Percentiles rank a stretch among this genome's conserved stretches.
Conservation (phyloP, 2,113 vertebrate species). For the Myanophis thanlyinensis region DNA sequence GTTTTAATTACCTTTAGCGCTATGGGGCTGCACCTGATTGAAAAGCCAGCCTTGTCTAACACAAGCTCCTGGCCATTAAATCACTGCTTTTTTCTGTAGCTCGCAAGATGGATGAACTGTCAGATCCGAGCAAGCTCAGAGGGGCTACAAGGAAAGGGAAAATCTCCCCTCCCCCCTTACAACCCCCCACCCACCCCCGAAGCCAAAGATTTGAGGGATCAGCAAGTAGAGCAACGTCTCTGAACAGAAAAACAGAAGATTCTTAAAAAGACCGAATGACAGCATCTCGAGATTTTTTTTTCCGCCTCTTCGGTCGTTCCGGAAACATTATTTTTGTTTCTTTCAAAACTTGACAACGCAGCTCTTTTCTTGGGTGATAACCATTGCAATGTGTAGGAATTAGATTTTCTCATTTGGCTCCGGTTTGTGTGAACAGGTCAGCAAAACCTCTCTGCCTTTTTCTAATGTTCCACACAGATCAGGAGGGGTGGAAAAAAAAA, state of each 20-base stretch:
- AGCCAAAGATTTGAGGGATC: neutral
- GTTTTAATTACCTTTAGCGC: slow-evolving; percentile 65
- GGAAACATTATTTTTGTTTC: neutral
- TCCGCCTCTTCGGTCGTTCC: neutral
- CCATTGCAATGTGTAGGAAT: neutral
- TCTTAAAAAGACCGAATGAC: neutral
- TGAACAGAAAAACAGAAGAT: neutral
- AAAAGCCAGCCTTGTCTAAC: neutral
- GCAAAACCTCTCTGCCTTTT: neutral
- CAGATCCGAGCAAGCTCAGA: neutral
- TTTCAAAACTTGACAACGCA: neutral
- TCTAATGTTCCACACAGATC: neutral
- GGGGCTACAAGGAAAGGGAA: neutral
- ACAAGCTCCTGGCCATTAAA: slow-evolving; percentile 6
- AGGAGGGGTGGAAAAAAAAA: neutral
- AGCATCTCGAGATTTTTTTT: neutral
- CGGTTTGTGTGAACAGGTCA: neutral
- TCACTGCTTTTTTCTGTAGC: neutral
- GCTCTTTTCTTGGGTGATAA: neutral
- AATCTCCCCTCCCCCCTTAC: no score
- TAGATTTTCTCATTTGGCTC: neutral
- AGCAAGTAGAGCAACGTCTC: neutral
- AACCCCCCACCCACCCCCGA: neutral
- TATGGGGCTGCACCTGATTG: slow-evolving; percentile 25
- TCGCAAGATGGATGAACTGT: slow-evolving; percentile 9